Conservation (phyloP, 2,797 vertebrate species). For the Helicolenus hilgendorfi region DNA sequence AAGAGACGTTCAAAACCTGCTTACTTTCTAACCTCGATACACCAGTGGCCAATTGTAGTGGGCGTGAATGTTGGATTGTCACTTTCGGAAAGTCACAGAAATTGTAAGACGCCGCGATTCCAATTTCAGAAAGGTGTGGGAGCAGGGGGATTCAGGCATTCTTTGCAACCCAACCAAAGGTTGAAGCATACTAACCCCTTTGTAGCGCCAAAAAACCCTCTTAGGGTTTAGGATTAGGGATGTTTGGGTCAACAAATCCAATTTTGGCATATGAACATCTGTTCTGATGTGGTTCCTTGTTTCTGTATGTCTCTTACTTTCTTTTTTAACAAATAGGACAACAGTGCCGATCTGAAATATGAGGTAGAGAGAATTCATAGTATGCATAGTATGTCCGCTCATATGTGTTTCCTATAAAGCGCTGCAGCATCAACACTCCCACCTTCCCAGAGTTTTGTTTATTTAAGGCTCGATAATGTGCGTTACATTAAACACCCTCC, state of each 20-base stretch:
- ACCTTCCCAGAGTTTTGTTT: conserved; percentile 28
- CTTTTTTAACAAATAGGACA: neutral
- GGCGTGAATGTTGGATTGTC: neutral
- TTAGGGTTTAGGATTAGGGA: neutral
- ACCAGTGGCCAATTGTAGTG: neutral
- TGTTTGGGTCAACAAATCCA: neutral
- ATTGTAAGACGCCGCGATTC: too few relatives aligned
- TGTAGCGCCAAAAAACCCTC: neutral
- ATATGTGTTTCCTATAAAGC: conserved; percentile 7
- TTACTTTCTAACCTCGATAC: neutral
- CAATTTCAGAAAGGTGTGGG: neutral
- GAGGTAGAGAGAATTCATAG: neutral
- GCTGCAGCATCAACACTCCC: conserved; percentile 25
- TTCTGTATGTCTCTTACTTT: neutral
- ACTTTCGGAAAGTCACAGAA: too few relatives aligned
- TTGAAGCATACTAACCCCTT: neutral
- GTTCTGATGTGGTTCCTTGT: neutral
- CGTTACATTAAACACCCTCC: conserved; percentile 65
- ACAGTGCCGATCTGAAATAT: neutral
- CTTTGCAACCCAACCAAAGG: neutral
- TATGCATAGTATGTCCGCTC: neutral
- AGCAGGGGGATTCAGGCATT: neutral
- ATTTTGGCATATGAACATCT: neutral
- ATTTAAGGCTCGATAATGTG: conserved; percentile 72
- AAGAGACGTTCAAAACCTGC: neutral